Evolutionary conservation across 2,888 invertebrate species (phyloP), one percentile per base, ranked within the genome.

Genomic region (Tetramorium bicarinatum): DNA sequence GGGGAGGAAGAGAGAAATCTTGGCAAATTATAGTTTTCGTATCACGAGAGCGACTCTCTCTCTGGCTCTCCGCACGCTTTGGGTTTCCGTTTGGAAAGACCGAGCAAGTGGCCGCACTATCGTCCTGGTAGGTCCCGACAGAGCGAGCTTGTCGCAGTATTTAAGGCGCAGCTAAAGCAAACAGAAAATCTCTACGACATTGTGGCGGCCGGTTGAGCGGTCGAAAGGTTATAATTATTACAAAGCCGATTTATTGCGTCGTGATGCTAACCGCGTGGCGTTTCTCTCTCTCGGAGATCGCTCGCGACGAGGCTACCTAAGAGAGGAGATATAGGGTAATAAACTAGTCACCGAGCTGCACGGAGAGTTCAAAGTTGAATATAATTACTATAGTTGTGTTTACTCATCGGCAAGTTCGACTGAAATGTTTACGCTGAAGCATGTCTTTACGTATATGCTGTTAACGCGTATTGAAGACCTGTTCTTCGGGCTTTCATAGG

Each of bases 11-110:
- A 84, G 85, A 84, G 80, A 89, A 90, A 88, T 85, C 82, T 49
- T 66, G 80, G 82, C 76, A 91, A 92, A 91, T 91, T 91, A 91
- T 88, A 91, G 89, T 90, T 90, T 90, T 90, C 90, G 83, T 85
- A 69, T 90, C 91, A 91, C 86, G 90, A 89, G 83, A 88, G 77
- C 69, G 66, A 49, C 62, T 76, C 76, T 82, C 81, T 74, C 83
- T 82, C 83, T 15, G 69, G 47, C 41, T 41, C 76, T 52, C 54
- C 44, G 67, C 56, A 67, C 77, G 67, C 62, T 75, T 66, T 47
- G 44, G 15, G 18, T 69, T 47, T 67, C 69, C 69, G 77, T 29
- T 76, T 64, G 75, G 1, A 34, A 56, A 67, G 69, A 77, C 2
- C 79, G 77, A 56, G 67, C 77, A 44, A 79, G 77, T 18, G 76